Evolutionary conservation across 2,797 vertebrate genomes (phyloP), one percentile per base, ranked within the genome.

Genomic region (Clarias pachynema): DNA sequence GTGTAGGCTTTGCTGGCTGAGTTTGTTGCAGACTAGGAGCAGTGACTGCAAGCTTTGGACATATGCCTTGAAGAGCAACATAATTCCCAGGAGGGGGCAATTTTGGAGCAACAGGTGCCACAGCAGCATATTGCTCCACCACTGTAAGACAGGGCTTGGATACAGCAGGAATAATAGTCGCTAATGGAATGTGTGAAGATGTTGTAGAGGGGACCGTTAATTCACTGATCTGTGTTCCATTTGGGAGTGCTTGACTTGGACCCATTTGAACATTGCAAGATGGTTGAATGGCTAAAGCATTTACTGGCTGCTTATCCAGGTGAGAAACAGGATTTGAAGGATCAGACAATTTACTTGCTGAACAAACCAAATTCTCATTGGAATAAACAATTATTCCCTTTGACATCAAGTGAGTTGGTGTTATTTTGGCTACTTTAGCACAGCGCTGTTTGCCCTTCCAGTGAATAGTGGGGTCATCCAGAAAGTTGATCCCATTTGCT

Each of bases 341-440:
- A 83, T 94, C 91, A 0, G 95, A 79, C 87, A 96, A 96, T 85
- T 97, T 97, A 89, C 92, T 95, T 44, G 94, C 93, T n/a, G 96
- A 96, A 86, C 93, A 94, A 89, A 94, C 93, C 59, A 96, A 95
- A 87, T 95, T 98, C 82, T 96, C 96, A 16, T 94, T 98, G 78
- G 98, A 97, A 93, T 97, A 98, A 82, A 99, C 97, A 24, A 99
- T 97, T 81, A 98, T 97, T 88, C 97, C 97, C 90, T 99, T 98
- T 60, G 96, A 96, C 78, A 96, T 94, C 89, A 97, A 96, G 87
- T 99, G 97, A 70, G 95, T 90, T 1, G 97, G 96, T 85, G 96
- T 96, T 87, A 99, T 96, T 92, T 98, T 97, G 1, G 96, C 96
- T 84, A 98, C 95, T 91, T 98, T 99, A 8, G 97, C 92, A 29